Evolutionary conservation across 2,797 vertebrate species (phyloP).

Genomic region (Artibeus lituratus): DNA sequence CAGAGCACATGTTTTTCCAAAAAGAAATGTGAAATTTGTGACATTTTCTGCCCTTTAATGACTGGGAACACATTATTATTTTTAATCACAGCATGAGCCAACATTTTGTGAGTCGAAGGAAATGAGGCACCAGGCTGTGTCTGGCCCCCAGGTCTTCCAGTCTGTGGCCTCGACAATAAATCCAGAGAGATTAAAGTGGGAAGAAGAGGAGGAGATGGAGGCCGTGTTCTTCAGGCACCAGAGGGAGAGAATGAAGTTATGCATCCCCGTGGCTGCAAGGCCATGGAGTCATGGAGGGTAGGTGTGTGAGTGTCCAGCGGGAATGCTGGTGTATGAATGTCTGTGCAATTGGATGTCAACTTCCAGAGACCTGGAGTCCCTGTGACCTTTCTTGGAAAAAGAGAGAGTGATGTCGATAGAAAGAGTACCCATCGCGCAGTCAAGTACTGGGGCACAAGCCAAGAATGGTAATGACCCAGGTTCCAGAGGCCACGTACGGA

Average conservation of each 20-base stretch:
- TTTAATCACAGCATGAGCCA: background rate
- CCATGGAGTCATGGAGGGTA: background rate
- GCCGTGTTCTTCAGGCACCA: background rate
- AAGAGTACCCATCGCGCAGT: background rate
- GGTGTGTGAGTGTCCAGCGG: background rate
- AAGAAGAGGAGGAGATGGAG: background rate
- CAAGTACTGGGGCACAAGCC: background rate
- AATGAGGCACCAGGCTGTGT: background rate
- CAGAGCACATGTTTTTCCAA: background rate
- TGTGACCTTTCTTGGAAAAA: background rate
- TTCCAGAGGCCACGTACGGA: background rate
- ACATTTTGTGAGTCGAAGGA: background rate
- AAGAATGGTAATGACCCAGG: background rate
- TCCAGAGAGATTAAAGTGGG: background rate
- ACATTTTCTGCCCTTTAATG: background rate
- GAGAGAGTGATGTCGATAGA: accelerated
- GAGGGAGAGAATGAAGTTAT: background rate
- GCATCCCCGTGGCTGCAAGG: too few relatives aligned
- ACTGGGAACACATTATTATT: background rate
- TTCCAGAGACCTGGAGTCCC: background rate
- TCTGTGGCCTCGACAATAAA: background rate
- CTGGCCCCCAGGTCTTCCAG: background rate
- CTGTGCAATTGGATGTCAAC: background rate
- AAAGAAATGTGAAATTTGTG: background rate
- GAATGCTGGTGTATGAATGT: accelerated